phyloP scores from a whole-genome alignment of 30 jellyfish, hydroid and myxozoan genomes.

The Cassiopea xamachana region DNA sequence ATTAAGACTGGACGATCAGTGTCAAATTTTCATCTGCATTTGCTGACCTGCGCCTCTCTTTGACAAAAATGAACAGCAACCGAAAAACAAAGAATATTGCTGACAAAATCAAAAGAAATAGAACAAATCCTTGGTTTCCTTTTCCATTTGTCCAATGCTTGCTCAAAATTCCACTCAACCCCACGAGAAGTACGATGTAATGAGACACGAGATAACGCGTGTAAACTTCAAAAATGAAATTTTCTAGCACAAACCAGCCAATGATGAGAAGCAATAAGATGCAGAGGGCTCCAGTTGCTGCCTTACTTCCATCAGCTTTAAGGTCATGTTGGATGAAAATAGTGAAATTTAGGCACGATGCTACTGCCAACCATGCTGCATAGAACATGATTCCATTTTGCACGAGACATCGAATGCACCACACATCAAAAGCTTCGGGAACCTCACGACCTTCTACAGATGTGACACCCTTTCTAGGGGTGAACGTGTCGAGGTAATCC shows the following conservation, averaged over 20 bases:
- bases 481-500: constrained; percentile 24
- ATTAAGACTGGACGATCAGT: background rate
- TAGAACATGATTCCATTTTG: constrained; percentile 78
- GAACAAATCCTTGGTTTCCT: constrained; percentile 58
- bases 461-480: constrained; percentile 14
- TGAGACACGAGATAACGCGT: constrained; percentile 69
- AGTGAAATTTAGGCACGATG: constrained; percentile 60
- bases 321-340: constrained; percentile 53
- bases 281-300: constrained; percentile 59
- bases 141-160: constrained; percentile 70
- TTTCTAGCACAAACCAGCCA: constrained; percentile 81
- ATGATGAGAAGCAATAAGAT: constrained; percentile 32
- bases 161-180: constrained; percentile 66
- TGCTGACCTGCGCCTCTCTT: constrained; percentile 18
- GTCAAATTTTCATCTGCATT: background rate
- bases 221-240: constrained; percentile 56
- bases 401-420: constrained; percentile 75
- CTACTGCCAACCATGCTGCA: constrained; percentile 81
- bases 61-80: constrained; percentile 20
- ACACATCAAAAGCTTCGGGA: constrained; percentile 45
- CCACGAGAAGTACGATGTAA: constrained; percentile 70
- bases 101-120: constrained; percentile 31
- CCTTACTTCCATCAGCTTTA: constrained; percentile 32
- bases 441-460: background rate
- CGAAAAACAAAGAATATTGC: constrained; percentile 20